phyloP scores from a whole-genome alignment of 2,113 vertebrate genomes.

The Oostethus manadensis region DNA sequence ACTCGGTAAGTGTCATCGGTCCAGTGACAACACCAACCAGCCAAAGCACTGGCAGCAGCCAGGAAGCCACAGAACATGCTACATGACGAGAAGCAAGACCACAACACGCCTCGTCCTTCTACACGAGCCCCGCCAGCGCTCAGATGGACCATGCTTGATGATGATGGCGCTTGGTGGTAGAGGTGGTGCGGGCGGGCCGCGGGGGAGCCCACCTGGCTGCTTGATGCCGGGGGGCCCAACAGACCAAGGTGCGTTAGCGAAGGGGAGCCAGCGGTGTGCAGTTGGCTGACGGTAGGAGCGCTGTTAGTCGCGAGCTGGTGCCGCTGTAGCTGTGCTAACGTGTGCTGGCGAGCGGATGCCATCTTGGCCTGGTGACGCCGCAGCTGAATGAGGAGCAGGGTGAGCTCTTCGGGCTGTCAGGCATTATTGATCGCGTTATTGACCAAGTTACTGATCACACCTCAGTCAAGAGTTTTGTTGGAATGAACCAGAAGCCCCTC shows the following conservation, averaged over 20 bases:
- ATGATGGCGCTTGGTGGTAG: conserved; percentile 17
- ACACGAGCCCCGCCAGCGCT: no score
- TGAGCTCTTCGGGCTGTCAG: conserved; percentile 91
- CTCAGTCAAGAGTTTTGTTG: no score
- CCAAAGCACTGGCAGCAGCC: conserved; percentile 30
- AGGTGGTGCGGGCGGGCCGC: conserved; percentile 32
- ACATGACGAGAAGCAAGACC: conserved; percentile 7
- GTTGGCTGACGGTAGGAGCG: conserved; percentile 36
- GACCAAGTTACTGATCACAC: conserved; percentile 9
- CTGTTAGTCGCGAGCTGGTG: conserved; percentile 23
- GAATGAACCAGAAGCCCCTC: no score
- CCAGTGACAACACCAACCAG: not conserved
- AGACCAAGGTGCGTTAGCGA: conserved; percentile 34
- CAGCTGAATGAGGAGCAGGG: conserved; percentile 91
- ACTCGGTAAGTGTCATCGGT: no score
- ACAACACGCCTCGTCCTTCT: not conserved
- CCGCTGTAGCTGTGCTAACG: conserved; percentile 81
- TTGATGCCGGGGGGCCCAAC: conserved; percentile 29
- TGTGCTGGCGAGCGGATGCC: conserved; percentile 82
- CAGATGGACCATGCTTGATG: no score
- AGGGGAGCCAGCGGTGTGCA: conserved; percentile 40
- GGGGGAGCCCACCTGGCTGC: conserved; percentile 56
- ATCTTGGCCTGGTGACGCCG: conserved; percentile 91
- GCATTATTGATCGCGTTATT: conserved; percentile 32
- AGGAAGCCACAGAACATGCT: conserved; percentile 44